phyloP scores from a whole-genome alignment of 2,888 invertebrate species.

The Dasypogon diadema region DNA sequence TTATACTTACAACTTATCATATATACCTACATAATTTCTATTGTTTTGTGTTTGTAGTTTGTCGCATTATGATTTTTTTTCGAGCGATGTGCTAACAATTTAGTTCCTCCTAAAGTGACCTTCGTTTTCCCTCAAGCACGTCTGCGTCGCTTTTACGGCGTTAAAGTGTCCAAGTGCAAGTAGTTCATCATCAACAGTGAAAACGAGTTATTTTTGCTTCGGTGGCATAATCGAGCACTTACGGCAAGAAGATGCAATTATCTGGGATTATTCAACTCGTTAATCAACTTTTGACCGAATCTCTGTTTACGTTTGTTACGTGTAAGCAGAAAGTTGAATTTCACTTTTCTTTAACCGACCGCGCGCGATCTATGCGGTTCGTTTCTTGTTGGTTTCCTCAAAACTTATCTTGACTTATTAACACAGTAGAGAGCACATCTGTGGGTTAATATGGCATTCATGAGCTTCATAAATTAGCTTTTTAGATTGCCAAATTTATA shows the following conservation, averaged over 20 bases:
- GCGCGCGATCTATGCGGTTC: no score
- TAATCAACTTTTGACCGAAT: constrained; percentile 34
- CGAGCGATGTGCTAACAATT: no score
- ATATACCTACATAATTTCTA: no score
- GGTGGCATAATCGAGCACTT: constrained; percentile 30
- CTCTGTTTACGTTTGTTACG: constrained; percentile 18
- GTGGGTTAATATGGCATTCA: not conserved
- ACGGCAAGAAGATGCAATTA: constrained; percentile 39
- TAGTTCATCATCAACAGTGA: constrained; percentile 37
- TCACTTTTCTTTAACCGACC: constrained; percentile 24
- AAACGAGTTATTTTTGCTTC: constrained; percentile 24
- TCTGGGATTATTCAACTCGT: constrained; percentile 39
- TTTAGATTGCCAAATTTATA: no score
- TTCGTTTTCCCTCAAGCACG: not conserved
- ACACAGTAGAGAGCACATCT: not conserved
- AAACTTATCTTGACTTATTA: not conserved
- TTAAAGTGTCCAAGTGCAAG: constrained; percentile 23
- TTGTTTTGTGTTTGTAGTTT: no score
- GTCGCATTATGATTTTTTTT: no score
- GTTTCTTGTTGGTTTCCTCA: no score
- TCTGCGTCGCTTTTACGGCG: not conserved
- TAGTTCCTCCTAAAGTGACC: not conserved
- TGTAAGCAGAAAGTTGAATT: constrained; percentile 38
- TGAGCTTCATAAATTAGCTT: not conserved
- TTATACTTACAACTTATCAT: no score